phyloP scores from a whole-genome alignment of 2,888 invertebrate genomes.

The Sphaeridia pumilis region DNA sequence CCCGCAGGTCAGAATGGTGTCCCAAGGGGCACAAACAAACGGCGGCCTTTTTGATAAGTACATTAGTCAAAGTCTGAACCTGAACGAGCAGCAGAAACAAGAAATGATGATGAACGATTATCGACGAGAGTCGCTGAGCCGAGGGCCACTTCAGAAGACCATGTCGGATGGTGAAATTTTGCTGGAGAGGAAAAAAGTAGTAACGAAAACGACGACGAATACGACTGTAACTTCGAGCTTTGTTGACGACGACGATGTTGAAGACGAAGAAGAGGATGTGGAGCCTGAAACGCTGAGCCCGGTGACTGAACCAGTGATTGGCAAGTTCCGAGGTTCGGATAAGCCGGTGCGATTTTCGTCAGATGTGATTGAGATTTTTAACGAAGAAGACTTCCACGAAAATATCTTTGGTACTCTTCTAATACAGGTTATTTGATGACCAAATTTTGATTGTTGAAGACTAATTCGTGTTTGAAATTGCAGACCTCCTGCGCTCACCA shows the following conservation, averaged over 20 bases:
- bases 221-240: conserved; percentile 37
- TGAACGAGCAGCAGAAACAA: conserved; percentile 11
- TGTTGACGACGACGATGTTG: conserved; percentile 48
- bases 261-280: conserved; percentile 42
- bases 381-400: conserved; percentile 62
- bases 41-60: conserved; percentile 41
- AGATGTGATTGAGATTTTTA: conserved; percentile 35
- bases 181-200: conserved; percentile 44
- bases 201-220: too few relatives aligned
- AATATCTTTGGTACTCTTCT: conserved; percentile 53
- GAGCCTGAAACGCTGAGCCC: conserved; percentile 8
- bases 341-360: conserved; percentile 18
- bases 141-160: conserved; percentile 53
- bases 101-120: conserved; percentile 1
- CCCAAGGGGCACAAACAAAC: conserved; percentile 81
- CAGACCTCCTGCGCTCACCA: conserved; percentile 14
- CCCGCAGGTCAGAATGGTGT: conserved; percentile 66
- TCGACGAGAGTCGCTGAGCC: conserved; percentile 2
- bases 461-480: background rate
- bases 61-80: conserved; percentile 14
- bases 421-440: too few relatives aligned
- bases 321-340: conserved; percentile 13
- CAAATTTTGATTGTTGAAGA: too few relatives aligned
- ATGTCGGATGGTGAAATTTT: conserved; percentile 70
- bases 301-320: conserved; percentile 11